phyloP scores from a whole-genome alignment of 2,888 invertebrate species.

The Meiosimyza decipiens region DNA sequence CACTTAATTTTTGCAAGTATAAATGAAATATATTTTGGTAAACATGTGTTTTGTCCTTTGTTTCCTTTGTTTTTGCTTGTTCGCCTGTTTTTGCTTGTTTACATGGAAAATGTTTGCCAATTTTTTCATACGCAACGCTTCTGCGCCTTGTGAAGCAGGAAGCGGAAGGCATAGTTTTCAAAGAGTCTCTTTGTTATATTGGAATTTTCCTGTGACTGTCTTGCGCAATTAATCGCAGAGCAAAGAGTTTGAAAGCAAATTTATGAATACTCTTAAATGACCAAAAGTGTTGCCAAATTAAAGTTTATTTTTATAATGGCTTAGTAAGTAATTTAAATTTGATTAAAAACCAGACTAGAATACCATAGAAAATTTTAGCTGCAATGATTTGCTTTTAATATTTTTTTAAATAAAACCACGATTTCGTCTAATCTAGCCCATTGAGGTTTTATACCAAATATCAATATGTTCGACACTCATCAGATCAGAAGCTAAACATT shows the following conservation, averaged over 20 bases:
- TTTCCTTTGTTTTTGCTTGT: neutral
- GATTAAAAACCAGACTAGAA: too few species aligned
- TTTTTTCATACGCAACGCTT: neutral
- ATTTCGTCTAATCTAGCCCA: too few species aligned
- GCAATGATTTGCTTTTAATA: too few species aligned
- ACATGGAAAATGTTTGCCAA: conserved; percentile 18
- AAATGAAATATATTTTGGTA: conserved; percentile 20
- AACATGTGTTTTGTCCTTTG: neutral
- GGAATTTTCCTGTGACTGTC: neutral
- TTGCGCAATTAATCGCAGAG: neutral
- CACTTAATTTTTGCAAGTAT: conserved; percentile 30
- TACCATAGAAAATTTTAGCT: too few species aligned
- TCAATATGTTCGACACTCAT: too few species aligned
- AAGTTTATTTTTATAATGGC: neutral
- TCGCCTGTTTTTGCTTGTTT: conserved; percentile 11
- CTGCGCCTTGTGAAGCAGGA: conserved; percentile 11
- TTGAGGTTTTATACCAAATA: too few species aligned
- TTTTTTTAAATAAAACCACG: too few species aligned
- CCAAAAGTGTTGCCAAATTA: neutral
- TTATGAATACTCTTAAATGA: neutral
- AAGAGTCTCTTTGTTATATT: neutral
- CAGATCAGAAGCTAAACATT: too few species aligned
- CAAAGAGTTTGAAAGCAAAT: neutral
- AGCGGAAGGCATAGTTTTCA: neutral
- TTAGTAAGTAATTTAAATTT: too few species aligned